Evolutionary conservation across 2,797 vertebrate genomes (phyloP).

Genomic region (Simalia tracyae): DNA sequence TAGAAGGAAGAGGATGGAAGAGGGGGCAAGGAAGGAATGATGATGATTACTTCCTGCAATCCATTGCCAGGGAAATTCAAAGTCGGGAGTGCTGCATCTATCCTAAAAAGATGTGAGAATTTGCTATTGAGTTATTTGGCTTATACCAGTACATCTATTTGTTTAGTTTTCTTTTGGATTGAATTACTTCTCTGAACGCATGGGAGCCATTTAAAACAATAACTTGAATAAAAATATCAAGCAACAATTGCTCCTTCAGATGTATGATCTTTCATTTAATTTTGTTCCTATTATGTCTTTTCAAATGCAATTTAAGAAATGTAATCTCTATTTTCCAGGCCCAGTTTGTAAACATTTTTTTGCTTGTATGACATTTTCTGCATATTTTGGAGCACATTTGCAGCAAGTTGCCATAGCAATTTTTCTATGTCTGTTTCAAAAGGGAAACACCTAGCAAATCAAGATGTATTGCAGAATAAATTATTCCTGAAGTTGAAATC

Average conservation of each 20-base stretch:
- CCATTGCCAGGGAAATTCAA: neutral
- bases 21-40: neutral
- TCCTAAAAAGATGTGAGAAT: neutral
- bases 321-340: conserved; percentile 35
- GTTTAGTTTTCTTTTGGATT: conserved; percentile 5
- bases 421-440: conserved; percentile 30
- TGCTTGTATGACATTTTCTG: conserved; percentile 28
- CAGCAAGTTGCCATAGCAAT: conserved; percentile 41
- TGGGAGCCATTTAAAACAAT: conserved; percentile 16
- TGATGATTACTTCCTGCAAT: neutral
- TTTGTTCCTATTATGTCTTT: conserved; percentile 16
- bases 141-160: neutral
- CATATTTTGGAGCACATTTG: conserved; percentile 11
- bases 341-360: conserved; percentile 42
- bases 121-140: neutral
- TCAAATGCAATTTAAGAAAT: conserved; percentile 30
- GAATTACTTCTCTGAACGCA: conserved; percentile 8
- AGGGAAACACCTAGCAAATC: conserved; percentile 32
- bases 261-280: conserved; percentile 10
- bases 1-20: neutral
- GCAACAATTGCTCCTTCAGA: neutral
- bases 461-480: conserved; percentile 28
- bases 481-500: neutral
- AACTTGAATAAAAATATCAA: neutral
- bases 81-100: neutral